phyloP scores from a whole-genome alignment of 2,888 invertebrate genomes.

The Drosophila prostipennis region DNA sequence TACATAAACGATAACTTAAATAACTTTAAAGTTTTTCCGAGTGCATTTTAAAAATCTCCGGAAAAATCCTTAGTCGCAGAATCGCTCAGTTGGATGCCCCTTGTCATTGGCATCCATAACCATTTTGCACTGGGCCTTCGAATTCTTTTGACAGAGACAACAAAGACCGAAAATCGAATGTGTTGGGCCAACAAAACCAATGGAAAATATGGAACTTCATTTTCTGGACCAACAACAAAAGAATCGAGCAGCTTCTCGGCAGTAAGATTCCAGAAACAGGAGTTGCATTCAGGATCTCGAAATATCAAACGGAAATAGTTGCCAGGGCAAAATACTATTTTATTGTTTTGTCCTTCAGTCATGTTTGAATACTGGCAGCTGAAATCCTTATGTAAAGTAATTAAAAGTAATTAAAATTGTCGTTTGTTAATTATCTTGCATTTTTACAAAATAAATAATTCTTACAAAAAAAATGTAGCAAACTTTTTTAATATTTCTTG shows the following conservation, averaged over 20 bases:
- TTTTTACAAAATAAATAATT: too few species aligned
- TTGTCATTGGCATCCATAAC: slow-evolving; percentile 29
- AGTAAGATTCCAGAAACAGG: slow-evolving; percentile 1
- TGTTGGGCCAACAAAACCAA: background rate
- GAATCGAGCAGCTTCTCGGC: background rate
- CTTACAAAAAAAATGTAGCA: too few species aligned
- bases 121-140: slow-evolving; percentile 8
- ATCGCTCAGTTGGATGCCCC: slow-evolving; percentile 2
- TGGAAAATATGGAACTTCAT: slow-evolving; percentile 11
- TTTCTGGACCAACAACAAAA: slow-evolving; percentile 3
- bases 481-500: too few species aligned
- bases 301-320: background rate
- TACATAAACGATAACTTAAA: too few species aligned
- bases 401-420: too few species aligned
- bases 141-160: slow-evolving; percentile 1
- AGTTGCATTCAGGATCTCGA: background rate
- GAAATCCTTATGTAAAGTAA: too few species aligned
- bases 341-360: too few species aligned
- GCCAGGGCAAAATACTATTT: too few species aligned
- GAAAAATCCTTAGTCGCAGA: slow-evolving; percentile 3
- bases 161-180: slow-evolving; percentile 10
- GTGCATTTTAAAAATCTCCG: background rate
- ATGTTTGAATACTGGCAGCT: too few species aligned
- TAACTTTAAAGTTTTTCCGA: background rate
- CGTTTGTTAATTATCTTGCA: too few species aligned